These are phyloP conservation scores for Helogale parvula DNA, from an alignment of 2,113 vertebrate species.

Conservation along the genomic window DNA sequence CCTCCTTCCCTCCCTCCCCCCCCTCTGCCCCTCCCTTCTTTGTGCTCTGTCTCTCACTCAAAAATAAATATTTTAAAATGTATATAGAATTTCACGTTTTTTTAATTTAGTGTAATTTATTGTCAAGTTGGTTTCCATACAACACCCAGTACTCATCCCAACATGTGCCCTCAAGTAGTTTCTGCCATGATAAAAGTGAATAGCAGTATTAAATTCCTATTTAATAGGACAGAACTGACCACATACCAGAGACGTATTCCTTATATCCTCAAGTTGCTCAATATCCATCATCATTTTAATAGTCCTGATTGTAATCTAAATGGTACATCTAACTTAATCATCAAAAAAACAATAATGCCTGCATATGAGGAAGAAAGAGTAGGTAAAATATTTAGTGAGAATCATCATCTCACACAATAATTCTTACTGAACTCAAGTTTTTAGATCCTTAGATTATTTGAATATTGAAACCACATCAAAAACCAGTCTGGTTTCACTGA, in stretches of 20 bases:
- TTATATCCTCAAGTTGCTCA: not conserved
- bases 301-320: not conserved
- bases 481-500: not conserved
- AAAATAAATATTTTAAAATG: too few relatives aligned
- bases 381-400: not conserved
- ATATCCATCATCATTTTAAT: not conserved
- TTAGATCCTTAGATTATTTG: not conserved
- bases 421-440: not conserved
- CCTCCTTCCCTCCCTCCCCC: too few relatives aligned
- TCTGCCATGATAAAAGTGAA: not conserved
- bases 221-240: not conserved
- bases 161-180: not conserved
- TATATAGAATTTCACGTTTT: not conserved
- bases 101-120: too few relatives aligned
- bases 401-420: not conserved
- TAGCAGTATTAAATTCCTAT: not conserved
- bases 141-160: too few relatives aligned
- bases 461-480: conserved; percentile 7
- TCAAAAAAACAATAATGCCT: not conserved
- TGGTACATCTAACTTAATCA: not conserved
- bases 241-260: not conserved
- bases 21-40: too few relatives aligned
- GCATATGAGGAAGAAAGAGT: not conserved
- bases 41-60: too few relatives aligned
- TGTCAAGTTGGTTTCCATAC: too few relatives aligned